Evolutionary conservation across 1,140 invertebrate species (phyloP), one percentile per base, ranked within the genome.

Genomic region (Prorops nasuta): DNA sequence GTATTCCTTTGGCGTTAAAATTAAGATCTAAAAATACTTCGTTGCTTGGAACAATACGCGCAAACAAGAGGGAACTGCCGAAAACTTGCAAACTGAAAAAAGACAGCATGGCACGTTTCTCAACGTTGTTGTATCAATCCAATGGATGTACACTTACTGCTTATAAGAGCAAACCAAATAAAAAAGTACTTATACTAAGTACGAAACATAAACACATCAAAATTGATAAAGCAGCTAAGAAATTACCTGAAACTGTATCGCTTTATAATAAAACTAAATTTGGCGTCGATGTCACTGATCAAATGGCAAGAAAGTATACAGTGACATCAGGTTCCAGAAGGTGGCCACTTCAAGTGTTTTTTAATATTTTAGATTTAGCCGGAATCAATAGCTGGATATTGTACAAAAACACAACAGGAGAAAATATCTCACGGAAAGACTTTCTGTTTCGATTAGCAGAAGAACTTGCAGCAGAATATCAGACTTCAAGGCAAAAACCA

Each of bases 381-480:
- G 49, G 42, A 6, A 55, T 49, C 47, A 69, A 67, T 51, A 32
- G 54, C 16, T 66, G 52, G 56, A 51, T 64, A 39, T 54, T 67
- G 10, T 65, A 67, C 34, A 64, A 63, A 54, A 32, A 60, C 43
- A 60, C 41, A 14, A 56, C 53, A 16, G 47, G 44, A 36, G 44
- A 54, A 44, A 52, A 44, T n/a, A 58, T 55, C 8, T 46, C 49
- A 40, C 14, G 48, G 14, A 51, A 58, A 56, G 44, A 54, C 35
- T 57, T 63, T 63, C 45, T 63, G 49, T 58, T 63, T 47, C 48
- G 49, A 28, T 48, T 60, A 38, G 47, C 36, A 37, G 46, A 59
- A 51, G 56, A 62, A 53, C 43, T 54, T 46, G 50, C 32, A 28
- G 28, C 32, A 4, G 44, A 60, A 57, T 60, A 53, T 49, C 43